Conservation (phyloP, 2,113 vertebrate species). For the Marcusenius ussheri region DNA sequence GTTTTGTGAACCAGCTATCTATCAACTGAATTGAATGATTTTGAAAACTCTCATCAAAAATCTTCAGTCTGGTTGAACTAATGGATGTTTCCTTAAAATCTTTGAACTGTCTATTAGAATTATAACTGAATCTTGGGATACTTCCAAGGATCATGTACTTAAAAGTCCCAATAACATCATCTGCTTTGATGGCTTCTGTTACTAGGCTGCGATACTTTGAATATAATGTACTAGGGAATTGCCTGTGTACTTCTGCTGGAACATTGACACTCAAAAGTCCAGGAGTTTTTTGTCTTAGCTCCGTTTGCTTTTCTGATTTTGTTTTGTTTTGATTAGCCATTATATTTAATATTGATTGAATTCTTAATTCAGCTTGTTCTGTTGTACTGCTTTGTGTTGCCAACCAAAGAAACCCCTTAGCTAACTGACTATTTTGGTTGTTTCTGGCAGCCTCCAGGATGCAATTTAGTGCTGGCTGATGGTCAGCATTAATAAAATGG, state of each 20-base stretch:
- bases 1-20: neutral
- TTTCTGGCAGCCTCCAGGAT: too few relatives aligned
- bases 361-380: too few relatives aligned
- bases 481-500: too few relatives aligned
- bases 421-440: too few relatives aligned
- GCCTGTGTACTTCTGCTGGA: neutral
- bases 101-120: neutral
- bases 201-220: neutral
- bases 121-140: neutral
- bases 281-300: neutral
- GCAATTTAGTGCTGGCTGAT: too few relatives aligned
- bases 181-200: neutral
- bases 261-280: neutral
- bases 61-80: neutral
- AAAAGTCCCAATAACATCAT: slow-evolving; percentile 12
- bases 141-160: slow-evolving; percentile 13
- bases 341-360: too few relatives aligned
- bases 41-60: neutral
- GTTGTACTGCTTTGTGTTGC: too few relatives aligned
- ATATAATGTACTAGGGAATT: neutral
- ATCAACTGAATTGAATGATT: neutral
- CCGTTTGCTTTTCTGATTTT: too few relatives aligned
- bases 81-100: too few relatives aligned
- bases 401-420: too few relatives aligned
- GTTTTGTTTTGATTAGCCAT: too few relatives aligned